Base-by-base conservation (phyloP, 92 coral and sea anemone genomes). In the Heliopora coerulea region DNA sequence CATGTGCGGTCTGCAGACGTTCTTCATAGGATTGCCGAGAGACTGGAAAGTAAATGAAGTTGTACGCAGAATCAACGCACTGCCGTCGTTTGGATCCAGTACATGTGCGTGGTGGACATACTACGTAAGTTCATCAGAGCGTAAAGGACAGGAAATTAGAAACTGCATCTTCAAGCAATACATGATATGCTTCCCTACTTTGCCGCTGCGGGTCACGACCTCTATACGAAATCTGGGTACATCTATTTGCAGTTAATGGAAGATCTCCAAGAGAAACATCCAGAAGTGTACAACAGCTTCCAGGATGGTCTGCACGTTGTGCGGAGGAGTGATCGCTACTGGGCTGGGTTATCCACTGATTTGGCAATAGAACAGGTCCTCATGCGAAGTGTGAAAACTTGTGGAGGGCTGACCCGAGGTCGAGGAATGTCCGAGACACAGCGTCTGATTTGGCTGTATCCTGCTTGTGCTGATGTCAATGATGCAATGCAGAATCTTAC, bases 341-440 rank as follows among this genome's bases (percentile, higher is more conserved):
- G 81, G 81, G 75, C 75, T 42, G 85, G 85, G 44, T 11, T 81
- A 0, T 81, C 81, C 81, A 81, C 85, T 13, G 80, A 81, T 49
- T 42, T 81, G 0, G 40, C 67, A 0, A 81, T 74, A 12, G 81
- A 74, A 26, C 85, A 81, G 65, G 74, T 63, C 19, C 74, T 59
- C 74, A 81, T 81, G 85, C 32, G 81, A 33, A 60, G 74, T 5
- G 29, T 81, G 33, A 73, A 73, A 62, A 54, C 25, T 54, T 31
- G 84, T 42, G 83, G 83, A 72, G 84, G 80, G 8, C 80, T 80
- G 29, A 80, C 80, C 1, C 57, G 84, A 73, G 84, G 84, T 39
- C 80, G 73, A 13, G 84, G 84, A 0, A 46, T 80, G 13, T 72
- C 80, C 0, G 84, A 80, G 67, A 37, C 84, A 0, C 72, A 57